Percentiles rank a stretch among this genome's conserved stretches.
phyloP scores from a whole-genome alignment of 1,140 invertebrate species.

The Drosophila bifasciata region DNA sequence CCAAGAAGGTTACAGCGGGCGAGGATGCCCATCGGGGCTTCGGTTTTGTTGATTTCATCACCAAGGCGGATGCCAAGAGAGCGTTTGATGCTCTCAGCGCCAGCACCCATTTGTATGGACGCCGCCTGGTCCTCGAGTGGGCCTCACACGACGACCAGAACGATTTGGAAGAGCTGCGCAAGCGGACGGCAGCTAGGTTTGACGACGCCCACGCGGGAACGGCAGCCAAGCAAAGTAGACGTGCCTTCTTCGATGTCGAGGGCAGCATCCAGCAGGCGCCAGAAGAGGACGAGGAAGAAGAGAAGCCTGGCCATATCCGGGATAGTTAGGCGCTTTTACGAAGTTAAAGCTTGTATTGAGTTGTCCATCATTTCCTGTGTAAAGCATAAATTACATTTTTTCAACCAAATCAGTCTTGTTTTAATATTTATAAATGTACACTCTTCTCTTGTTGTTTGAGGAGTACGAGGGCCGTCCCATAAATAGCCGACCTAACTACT shows the following conservation, averaged over 20 bases:
- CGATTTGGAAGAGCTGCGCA: conserved; percentile 91
- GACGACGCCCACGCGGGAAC: conserved; percentile 31
- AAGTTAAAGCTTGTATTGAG: neutral
- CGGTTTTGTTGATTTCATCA: conserved; percentile 97
- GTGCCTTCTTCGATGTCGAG: conserved; percentile 67
- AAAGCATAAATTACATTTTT: conserved; percentile 3
- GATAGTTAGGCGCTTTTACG: neutral
- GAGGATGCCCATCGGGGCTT: conserved; percentile 96
- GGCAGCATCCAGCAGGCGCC: conserved; percentile 25
- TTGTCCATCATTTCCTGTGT: neutral
- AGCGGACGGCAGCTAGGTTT: conserved; percentile 89
- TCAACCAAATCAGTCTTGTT: conserved; percentile 1
- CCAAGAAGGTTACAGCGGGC: conserved; percentile 92
- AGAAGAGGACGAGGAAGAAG: conserved; percentile 46
- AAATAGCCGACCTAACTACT: too few species aligned
- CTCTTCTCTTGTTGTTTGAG: too few species aligned
- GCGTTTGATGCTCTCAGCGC: conserved; percentile 96
- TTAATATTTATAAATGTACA: too few species aligned
- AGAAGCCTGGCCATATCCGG: neutral
- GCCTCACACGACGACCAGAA: conserved; percentile 91
- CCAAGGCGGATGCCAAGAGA: conserved; percentile 95
- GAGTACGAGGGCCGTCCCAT: too few species aligned
- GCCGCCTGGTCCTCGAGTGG: conserved; percentile 98
- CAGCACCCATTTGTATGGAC: conserved; percentile 98
- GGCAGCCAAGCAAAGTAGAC: conserved; percentile 59